A percentile compares a stretch with the other conserved stretches of the same genome.
Evolutionary conservation across 2,113 vertebrate genomes (phyloP).

Genomic region (Psammodynastes pulverulentus): DNA sequence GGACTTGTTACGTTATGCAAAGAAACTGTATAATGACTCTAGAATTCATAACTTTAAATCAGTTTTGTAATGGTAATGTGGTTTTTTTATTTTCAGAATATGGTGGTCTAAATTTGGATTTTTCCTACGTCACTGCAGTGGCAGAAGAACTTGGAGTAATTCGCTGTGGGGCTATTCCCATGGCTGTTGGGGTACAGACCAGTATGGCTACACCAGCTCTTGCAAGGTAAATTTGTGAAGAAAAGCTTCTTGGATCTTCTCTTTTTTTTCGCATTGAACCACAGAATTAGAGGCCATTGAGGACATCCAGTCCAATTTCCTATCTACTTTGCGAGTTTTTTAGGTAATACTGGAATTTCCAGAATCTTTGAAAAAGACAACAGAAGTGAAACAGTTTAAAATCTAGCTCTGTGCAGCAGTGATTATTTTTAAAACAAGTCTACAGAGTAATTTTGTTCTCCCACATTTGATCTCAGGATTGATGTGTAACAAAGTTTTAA

Average conservation of each 20-base stretch:
- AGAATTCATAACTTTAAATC: neutral
- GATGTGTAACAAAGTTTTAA: neutral
- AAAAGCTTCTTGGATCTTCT: neutral
- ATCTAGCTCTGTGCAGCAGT: neutral
- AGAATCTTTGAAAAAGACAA: neutral
- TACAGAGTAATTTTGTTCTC: neutral
- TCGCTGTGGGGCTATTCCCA: slow-evolving; percentile 78
- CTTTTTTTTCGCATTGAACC: neutral
- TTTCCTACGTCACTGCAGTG: slow-evolving; percentile 81
- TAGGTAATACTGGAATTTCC: neutral
- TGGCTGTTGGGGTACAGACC: slow-evolving; percentile 83
- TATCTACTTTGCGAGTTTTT: neutral
- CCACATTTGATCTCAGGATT: neutral
- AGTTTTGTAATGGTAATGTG: neutral
- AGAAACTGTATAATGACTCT: neutral
- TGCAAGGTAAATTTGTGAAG: slow-evolving; percentile 72
- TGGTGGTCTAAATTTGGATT: slow-evolving; percentile 84
- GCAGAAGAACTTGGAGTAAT: slow-evolving; percentile 83
- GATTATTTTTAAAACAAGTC: no score
- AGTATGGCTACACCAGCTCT: slow-evolving; percentile 86
- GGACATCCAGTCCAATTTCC: neutral
- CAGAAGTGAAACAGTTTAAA: neutral
- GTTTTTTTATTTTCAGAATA: slow-evolving; percentile 71
- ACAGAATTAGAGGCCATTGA: neutral
- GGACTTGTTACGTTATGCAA: neutral